Evolutionary conservation across 2,888 invertebrate genomes (phyloP), one percentile per base, ranked within the genome.

Genomic region (Seira ritae): DNA sequence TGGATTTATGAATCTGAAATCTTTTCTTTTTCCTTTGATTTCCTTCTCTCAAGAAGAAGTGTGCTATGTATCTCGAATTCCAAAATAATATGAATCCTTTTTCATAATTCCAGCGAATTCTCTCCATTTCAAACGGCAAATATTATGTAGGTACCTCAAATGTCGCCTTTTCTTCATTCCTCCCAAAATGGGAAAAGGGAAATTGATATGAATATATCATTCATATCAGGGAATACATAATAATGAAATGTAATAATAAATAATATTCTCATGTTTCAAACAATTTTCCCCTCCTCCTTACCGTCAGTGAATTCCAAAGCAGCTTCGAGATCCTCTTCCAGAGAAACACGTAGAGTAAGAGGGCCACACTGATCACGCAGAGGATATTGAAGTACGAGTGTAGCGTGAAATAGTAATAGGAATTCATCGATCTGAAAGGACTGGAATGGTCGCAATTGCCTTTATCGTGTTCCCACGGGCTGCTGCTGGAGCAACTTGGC

Each of bases 251-350:
- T 42, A 42, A 8, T 42, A 8, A 42, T 12, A 42, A 42, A 42
- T 6, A 42, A 42, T 8, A 42, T n/a, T n/a, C 42, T 42, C 42
- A 42, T 42, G 42, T 42, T 42, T 42, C 42, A 42, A 42, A 42
- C 42, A 42, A 42, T 42, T 42, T n/a, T n/a, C n/a, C 8, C 23
- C 23, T 67, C 17, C 6, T 17, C 20, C 79, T 79, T 73, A 79
- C 79, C 37, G 60, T 79, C 67, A 79, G 31, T 31, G 60, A 55
- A 72, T 73, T 79, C 79, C 79, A 79, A 68, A 79, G 12, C 20
- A 79, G 60, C 12, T 31, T n/a, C 1, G 20, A 72, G 6, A 79
- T 72, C 72, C 23, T 67, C 17, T 73, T 79, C 60, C 79, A 50
- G 1, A 79, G 12, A 24, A 72, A 50, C 8, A 24, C 24, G 50